These are phyloP conservation scores for Caenorhabditis sp. DNA, from an alignment of 2,888 invertebrate genomes.

Conservation along the genomic window DNA sequence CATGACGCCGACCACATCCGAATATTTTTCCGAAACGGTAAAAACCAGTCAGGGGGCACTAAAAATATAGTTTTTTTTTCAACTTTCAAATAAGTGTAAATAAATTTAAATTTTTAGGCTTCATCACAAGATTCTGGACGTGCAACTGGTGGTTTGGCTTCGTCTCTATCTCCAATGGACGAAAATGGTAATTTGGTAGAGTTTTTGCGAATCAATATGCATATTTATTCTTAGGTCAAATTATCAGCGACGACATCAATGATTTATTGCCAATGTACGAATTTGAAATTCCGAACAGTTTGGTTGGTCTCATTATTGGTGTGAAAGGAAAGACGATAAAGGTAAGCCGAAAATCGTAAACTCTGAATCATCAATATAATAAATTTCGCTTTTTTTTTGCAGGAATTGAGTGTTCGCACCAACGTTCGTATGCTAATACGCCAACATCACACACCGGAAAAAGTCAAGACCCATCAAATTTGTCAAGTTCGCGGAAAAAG, in stretches of 20 bases:
- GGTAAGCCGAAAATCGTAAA: constrained; percentile 71
- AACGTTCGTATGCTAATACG: constrained; percentile 68
- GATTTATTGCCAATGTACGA: constrained; percentile 68
- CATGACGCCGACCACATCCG: constrained; percentile 23
- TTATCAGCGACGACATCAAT: constrained; percentile 14
- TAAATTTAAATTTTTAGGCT: constrained; percentile 44
- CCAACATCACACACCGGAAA: constrained; percentile 64
- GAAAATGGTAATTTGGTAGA: constrained; percentile 10
- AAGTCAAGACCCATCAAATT: constrained; percentile 68
- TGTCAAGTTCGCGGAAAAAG: constrained; percentile 68
- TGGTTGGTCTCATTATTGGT: constrained; percentile 70
- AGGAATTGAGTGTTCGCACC: constrained; percentile 67
- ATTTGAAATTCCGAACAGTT: constrained; percentile 70
- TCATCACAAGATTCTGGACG: constrained; percentile 68
- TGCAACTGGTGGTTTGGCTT: constrained; percentile 64
- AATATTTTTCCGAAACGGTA: constrained; percentile 34
- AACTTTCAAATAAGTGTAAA: neutral
- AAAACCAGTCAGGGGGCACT: neutral
- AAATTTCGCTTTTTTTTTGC: neutral
- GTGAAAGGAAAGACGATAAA: constrained; percentile 70
- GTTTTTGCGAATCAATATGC: neutral
- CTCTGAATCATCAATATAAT: neutral
- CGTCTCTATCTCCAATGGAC: constrained; percentile 54
- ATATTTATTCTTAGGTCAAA: neutral
- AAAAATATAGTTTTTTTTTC: neutral